phyloP scores from a whole-genome alignment of 2,797 vertebrate species.

The Sylvilagus floridanus region DNA sequence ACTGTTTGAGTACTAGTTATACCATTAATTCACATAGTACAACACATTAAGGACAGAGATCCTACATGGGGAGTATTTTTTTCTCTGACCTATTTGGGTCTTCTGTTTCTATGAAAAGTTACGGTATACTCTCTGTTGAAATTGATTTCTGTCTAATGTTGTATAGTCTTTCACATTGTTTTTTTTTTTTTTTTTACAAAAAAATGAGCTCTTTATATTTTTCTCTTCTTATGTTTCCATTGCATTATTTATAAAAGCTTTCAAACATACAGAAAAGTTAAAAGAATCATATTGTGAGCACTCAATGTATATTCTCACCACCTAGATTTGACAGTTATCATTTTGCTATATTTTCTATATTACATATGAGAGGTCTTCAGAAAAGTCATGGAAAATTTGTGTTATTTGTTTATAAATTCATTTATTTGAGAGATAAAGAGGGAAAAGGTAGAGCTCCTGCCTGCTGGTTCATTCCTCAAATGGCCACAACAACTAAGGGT shows the following conservation, averaged over 20 bases:
- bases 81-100: not conserved
- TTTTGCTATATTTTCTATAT: not conserved
- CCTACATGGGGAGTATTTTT: too few species aligned
- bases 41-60: too few species aligned
- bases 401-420: too few species aligned
- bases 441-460: too few species aligned
- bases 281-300: conserved; percentile 5
- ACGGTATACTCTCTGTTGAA: not conserved
- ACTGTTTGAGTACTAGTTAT: too few species aligned
- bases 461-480: too few species aligned
- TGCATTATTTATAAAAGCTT: conserved; percentile 5
- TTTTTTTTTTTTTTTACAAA: not conserved
- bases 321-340: not conserved
- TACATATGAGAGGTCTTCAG: too few species aligned
- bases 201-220: not conserved
- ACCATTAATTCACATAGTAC: too few species aligned
- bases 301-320: not conserved
- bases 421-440: too few species aligned
- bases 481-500: too few species aligned
- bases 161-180: not conserved
- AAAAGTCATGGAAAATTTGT: too few species aligned
- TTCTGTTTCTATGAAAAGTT: not conserved
- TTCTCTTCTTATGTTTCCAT: not conserved
- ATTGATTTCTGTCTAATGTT: not conserved
- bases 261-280: not conserved